Evolutionary conservation across 2,113 vertebrate species (phyloP).

Genomic region (Ifrita kowaldi): DNA sequence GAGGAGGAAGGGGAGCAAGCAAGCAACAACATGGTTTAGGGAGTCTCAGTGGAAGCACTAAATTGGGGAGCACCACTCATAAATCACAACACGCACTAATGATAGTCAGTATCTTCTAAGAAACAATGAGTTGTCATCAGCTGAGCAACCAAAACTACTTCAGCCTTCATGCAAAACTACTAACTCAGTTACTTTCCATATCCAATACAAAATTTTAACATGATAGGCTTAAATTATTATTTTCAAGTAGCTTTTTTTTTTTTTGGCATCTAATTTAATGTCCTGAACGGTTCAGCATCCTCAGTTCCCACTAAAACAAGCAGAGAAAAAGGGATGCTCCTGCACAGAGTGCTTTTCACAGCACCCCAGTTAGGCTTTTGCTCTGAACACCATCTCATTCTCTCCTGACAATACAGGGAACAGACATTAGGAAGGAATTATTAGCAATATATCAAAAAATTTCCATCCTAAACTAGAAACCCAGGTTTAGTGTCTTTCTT

Average conservation of each 20-base stretch:
- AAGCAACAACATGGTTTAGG: not conserved
- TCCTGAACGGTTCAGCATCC: not conserved
- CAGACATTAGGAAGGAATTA: not conserved
- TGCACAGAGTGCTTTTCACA: rapidly evolving
- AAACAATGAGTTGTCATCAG: not conserved
- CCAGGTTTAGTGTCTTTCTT: not conserved
- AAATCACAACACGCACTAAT: not conserved
- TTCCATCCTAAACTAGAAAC: not conserved
- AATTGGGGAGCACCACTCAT: not conserved
- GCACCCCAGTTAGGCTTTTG: not conserved
- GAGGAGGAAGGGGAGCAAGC: not conserved
- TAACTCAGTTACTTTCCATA: not conserved
- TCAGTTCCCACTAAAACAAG: not conserved
- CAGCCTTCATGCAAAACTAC: not conserved
- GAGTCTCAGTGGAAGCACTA: not conserved
- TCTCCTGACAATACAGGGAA: not conserved
- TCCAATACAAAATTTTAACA: not conserved
- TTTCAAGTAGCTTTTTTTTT: not conserved
- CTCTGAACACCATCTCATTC: not conserved
- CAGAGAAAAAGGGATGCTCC: rapidly evolving
- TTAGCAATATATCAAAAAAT: not conserved
- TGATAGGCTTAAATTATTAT: not conserved
- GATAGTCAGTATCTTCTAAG: not conserved
- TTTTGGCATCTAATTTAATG: not conserved
- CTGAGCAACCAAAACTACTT: not conserved